Evolutionary conservation across 2,113 vertebrate species (phyloP).

Genomic region (Platysteira castanea): DNA sequence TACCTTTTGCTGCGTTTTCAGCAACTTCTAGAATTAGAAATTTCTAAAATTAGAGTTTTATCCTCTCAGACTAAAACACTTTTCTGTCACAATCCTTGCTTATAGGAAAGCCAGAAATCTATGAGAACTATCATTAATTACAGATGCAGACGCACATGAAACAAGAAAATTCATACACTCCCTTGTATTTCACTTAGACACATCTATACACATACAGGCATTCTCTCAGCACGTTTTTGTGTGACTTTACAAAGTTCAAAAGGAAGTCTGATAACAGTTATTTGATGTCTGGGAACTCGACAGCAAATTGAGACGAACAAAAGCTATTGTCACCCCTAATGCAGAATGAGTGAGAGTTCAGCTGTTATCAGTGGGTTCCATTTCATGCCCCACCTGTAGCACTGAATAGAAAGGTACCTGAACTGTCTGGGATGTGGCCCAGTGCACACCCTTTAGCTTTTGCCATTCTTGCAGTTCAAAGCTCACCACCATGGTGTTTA

Average conservation of each 20-base stretch:
- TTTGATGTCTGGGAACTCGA: neutral
- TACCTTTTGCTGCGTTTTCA: neutral
- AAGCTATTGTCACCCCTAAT: neutral
- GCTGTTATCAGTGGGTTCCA: neutral
- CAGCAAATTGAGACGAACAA: neutral
- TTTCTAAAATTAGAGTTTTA: neutral
- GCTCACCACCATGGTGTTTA: fast-evolving
- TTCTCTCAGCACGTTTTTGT: fast-evolving
- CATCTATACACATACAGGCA: neutral
- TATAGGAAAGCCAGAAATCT: neutral
- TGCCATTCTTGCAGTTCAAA: neutral
- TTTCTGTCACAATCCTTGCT: neutral
- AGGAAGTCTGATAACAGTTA: neutral
- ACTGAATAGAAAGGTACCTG: neutral
- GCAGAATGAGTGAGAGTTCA: neutral
- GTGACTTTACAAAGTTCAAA: neutral
- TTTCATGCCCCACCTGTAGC: neutral
- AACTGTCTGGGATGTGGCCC: neutral
- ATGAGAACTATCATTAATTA: neutral
- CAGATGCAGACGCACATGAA: neutral
- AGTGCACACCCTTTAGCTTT: neutral
- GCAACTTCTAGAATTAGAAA: neutral
- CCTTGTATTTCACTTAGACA: neutral
- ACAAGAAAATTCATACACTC: neutral
- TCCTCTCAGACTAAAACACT: neutral